Conservation (phyloP, 37 sponge, comb jelly and placozoan species). For the Spongia lamella region DNA sequence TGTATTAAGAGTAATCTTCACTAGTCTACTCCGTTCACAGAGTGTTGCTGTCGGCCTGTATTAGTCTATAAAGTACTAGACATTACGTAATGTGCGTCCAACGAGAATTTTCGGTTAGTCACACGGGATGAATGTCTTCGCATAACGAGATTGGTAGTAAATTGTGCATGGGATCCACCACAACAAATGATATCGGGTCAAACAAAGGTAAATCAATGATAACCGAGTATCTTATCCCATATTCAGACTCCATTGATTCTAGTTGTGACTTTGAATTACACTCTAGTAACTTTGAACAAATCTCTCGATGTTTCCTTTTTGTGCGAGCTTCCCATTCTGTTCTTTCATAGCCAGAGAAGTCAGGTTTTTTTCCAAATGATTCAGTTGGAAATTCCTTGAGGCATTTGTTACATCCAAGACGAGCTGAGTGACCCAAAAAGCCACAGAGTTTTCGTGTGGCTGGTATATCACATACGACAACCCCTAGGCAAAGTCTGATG, state of each 20-base stretch:
- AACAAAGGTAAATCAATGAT: constrained; percentile 47
- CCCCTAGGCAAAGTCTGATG: constrained; percentile 7
- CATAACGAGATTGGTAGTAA: too few relatives aligned
- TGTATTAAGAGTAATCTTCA: too few relatives aligned
- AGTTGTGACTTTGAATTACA: constrained; percentile 11
- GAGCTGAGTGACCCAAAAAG: constrained; percentile 51
- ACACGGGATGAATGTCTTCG: too few relatives aligned
- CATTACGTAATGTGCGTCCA: too few relatives aligned
- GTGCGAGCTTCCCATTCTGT: constrained; percentile 16
- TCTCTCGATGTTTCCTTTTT: constrained; percentile 6
- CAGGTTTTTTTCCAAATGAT: constrained; percentile 33
- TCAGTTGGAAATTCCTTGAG: constrained; percentile 33
- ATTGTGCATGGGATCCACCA: constrained; percentile 38
- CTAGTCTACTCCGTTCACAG: too few relatives aligned
- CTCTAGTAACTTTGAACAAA: neutral
- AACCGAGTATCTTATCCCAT: constrained; percentile 53
- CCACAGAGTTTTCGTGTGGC: constrained; percentile 66
- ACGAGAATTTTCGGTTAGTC: too few relatives aligned
- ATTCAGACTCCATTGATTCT: constrained; percentile 1
- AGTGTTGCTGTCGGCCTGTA: too few relatives aligned
- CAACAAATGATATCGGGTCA: constrained; percentile 33
- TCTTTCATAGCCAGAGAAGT: constrained; percentile 38
- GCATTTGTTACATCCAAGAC: constrained; percentile 55
- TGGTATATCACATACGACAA: constrained; percentile 59
- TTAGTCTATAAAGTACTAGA: too few relatives aligned